Conservation (phyloP, 1,140 invertebrate genomes). For the Procambarus clarkii region DNA sequence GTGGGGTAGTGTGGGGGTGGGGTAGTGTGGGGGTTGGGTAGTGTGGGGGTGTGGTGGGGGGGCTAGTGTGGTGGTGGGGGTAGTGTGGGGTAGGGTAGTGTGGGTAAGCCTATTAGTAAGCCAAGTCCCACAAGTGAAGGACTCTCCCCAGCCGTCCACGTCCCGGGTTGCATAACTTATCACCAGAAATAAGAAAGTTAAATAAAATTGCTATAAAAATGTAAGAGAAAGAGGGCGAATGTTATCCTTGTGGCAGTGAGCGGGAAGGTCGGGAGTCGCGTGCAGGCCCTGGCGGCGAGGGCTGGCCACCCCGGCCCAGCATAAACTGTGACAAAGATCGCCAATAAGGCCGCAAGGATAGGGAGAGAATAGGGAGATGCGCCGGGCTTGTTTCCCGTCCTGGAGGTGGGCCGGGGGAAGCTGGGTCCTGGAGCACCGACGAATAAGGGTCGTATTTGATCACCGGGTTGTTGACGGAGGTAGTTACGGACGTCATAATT, state of each 20-base stretch:
- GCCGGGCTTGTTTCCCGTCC: not conserved
- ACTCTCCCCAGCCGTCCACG: too few relatives aligned
- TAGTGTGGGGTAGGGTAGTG: too few relatives aligned
- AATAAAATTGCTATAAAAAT: conserved; percentile 36
- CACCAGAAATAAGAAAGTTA: conserved; percentile 1
- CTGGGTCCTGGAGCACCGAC: not conserved
- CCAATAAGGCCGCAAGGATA: conserved; percentile 45
- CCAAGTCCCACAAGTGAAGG: too few relatives aligned
- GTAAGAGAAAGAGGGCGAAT: not conserved
- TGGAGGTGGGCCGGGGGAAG: not conserved
- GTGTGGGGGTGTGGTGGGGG: too few relatives aligned
- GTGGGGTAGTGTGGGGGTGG: too few relatives aligned
- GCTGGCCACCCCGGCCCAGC: conserved; percentile 10
- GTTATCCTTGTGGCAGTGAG: not conserved
- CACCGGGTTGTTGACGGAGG: not conserved
- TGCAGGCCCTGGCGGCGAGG: not conserved
- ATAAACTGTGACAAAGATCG: conserved; percentile 42
- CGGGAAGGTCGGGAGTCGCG: not conserved
- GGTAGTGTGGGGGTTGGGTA: too few relatives aligned
- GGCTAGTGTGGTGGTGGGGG: too few relatives aligned
- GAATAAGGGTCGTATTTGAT: conserved; percentile 2
- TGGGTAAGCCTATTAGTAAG: too few relatives aligned
- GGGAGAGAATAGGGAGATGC: conserved; percentile 1
- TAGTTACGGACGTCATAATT: conserved; percentile 22
- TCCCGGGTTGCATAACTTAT: conserved; percentile 1